phyloP scores from a whole-genome alignment of 1,140 invertebrate genomes.

The Drosophila prosaltans region DNA sequence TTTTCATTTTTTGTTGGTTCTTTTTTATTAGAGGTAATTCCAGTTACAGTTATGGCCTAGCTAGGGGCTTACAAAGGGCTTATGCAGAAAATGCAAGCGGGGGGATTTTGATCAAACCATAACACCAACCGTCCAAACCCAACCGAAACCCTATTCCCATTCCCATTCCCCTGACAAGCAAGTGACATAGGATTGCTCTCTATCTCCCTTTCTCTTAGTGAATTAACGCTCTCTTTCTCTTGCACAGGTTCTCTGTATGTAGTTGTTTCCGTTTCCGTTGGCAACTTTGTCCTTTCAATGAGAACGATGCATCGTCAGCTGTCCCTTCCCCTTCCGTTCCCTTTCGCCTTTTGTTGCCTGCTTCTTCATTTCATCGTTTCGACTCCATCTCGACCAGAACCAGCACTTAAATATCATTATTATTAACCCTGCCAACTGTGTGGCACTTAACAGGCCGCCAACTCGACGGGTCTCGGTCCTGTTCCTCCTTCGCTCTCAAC shows the following conservation, averaged over 20 bases:
- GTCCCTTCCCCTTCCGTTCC: slow-evolving; percentile 1
- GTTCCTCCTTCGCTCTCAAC: slow-evolving; percentile 20
- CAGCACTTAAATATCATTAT: slow-evolving; percentile 77
- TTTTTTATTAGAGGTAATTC: slow-evolving; percentile 65
- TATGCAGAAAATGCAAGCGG: slow-evolving; percentile 21
- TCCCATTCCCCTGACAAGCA: neutral
- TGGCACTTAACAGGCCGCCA: slow-evolving; percentile 59
- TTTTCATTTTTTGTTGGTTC: slow-evolving; percentile 42
- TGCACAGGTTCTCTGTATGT: slow-evolving; percentile 42
- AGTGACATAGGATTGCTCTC: neutral
- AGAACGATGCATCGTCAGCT: slow-evolving; percentile 19
- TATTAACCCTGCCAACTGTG: slow-evolving; percentile 67
- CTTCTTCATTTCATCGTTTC: neutral
- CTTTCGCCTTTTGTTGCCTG: neutral
- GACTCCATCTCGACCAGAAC: slow-evolving; percentile 11
- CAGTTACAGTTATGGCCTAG: slow-evolving; percentile 72
- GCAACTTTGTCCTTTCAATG: slow-evolving; percentile 72
- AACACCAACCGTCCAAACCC: neutral
- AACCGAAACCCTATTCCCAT: neutral
- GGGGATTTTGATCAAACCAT: slow-evolving; percentile 3
- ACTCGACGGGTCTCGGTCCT: slow-evolving; percentile 31
- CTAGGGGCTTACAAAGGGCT: slow-evolving; percentile 57
- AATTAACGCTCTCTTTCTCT: neutral
- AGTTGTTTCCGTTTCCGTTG: slow-evolving; percentile 76
- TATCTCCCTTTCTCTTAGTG: neutral